Evolutionary conservation across 2,113 vertebrate species (phyloP).

Genomic region (Hemibagrus wyckioides): DNA sequence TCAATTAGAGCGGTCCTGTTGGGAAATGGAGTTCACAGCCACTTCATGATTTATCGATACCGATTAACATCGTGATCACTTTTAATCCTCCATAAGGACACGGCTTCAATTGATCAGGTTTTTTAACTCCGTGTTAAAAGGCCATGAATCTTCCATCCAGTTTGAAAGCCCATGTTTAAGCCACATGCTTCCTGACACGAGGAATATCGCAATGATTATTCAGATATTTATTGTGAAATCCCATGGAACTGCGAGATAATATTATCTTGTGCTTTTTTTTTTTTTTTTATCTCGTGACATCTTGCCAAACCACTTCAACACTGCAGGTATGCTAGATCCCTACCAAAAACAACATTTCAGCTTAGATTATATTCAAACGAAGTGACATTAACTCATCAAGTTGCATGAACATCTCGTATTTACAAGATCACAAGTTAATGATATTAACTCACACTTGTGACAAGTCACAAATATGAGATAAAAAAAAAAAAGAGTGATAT

Average conservation of each 20-base stretch:
- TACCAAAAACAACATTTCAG: background rate
- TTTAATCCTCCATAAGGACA: conserved; percentile 74
- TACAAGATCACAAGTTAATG: too few species aligned
- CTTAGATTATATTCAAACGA: background rate
- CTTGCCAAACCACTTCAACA: background rate
- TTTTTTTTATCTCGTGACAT: background rate
- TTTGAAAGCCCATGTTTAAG: background rate
- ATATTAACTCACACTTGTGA: background rate
- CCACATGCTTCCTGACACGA: background rate
- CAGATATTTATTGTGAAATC: background rate
- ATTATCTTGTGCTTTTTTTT: background rate
- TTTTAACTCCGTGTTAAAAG: conserved; percentile 6
- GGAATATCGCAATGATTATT: background rate
- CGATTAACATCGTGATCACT: conserved; percentile 85
- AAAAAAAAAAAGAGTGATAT: background rate
- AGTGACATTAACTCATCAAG: background rate
- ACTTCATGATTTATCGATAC: conserved; percentile 88
- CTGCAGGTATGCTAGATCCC: background rate
- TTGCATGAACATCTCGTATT: background rate
- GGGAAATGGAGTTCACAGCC: conserved; percentile 80
- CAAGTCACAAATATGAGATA: background rate
- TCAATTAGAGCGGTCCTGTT: conserved; percentile 95
- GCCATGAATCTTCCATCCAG: conserved; percentile 15
- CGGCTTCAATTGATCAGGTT: background rate
- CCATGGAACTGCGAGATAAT: background rate